These are phyloP conservation scores for Augiades crinisus DNA, from an alignment of 2,888 invertebrate genomes.

Conservation along the genomic window DNA sequence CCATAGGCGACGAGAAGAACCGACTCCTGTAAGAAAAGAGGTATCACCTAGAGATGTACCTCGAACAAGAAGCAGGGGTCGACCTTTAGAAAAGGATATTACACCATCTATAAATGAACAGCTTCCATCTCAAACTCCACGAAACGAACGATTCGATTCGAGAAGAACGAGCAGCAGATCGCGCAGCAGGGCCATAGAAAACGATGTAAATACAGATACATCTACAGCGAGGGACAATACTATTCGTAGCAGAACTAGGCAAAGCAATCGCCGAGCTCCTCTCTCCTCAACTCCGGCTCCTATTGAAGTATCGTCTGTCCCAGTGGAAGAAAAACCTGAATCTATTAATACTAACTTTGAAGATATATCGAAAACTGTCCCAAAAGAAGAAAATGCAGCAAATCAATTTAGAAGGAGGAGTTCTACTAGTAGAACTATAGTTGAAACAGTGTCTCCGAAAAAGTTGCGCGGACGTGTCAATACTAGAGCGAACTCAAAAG, in stretches of 20 bases:
- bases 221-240: constrained; percentile 46
- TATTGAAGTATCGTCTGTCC: constrained; percentile 29
- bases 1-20: constrained; percentile 56
- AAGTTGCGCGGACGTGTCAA: constrained; percentile 53
- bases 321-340: constrained; percentile 53
- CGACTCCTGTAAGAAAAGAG: constrained; percentile 15
- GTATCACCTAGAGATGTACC: constrained; percentile 41
- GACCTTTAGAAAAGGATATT: constrained; percentile 39
- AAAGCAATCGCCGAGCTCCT: constrained; percentile 33
- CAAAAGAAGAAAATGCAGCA: constrained; percentile 45
- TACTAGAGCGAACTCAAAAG: constrained; percentile 48
- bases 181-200: constrained; percentile 50
- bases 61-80: constrained; percentile 54
- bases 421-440: constrained; percentile 42
- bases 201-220: constrained; percentile 43
- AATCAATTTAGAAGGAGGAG: constrained; percentile 56
- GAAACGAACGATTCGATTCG: constrained; percentile 64
- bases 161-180: constrained; percentile 60
- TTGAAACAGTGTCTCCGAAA: constrained; percentile 43
- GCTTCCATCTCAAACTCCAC: constrained; percentile 41
- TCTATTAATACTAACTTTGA: constrained; percentile 50
- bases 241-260: constrained; percentile 49
- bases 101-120: constrained; percentile 40
- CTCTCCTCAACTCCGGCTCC: constrained; percentile 3
- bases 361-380: constrained; percentile 48